phyloP scores from a whole-genome alignment of 92 coral and sea anemone species.

The Siderastrea siderea region DNA sequence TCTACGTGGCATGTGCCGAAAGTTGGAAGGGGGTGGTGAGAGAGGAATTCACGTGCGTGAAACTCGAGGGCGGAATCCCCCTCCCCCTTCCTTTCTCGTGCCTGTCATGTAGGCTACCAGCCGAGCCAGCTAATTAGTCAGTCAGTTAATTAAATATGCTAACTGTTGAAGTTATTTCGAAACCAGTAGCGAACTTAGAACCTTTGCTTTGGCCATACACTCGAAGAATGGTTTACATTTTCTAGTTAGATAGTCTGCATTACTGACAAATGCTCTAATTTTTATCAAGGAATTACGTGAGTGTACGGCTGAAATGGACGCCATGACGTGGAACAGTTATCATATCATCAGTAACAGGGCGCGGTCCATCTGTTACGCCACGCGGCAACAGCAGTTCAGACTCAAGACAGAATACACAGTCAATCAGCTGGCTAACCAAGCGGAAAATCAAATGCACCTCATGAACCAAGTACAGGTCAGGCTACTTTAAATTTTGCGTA shows the following conservation, averaged over 20 bases:
- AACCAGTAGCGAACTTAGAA: background rate
- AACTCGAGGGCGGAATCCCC: too few relatives aligned
- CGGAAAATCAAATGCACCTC: constrained; percentile 86
- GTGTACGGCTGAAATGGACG: constrained; percentile 93
- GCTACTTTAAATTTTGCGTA: too few relatives aligned
- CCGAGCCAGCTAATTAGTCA: too few relatives aligned
- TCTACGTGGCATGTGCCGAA: too few relatives aligned
- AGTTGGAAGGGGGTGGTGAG: too few relatives aligned
- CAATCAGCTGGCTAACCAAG: constrained; percentile 89
- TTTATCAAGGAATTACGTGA: constrained; percentile 78
- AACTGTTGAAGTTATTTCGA: too few relatives aligned
- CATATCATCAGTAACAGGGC: constrained; percentile 99
- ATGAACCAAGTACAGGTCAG: constrained; percentile 85
- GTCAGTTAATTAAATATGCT: too few relatives aligned
- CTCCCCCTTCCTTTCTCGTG: too few relatives aligned
- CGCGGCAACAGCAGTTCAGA: constrained; percentile 96
- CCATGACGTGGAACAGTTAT: constrained; percentile 96
- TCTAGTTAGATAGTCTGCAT: too few relatives aligned
- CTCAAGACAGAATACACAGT: constrained; percentile 96
- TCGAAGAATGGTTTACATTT: background rate
- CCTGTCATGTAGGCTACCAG: too few relatives aligned
- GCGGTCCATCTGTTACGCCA: constrained; percentile 97
- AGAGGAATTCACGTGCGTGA: too few relatives aligned
- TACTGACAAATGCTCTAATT: background rate
- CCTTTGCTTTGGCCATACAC: background rate